phyloP scores from a whole-genome alignment of 2,113 vertebrate species.

The Melanerpes aurifrons region DNA sequence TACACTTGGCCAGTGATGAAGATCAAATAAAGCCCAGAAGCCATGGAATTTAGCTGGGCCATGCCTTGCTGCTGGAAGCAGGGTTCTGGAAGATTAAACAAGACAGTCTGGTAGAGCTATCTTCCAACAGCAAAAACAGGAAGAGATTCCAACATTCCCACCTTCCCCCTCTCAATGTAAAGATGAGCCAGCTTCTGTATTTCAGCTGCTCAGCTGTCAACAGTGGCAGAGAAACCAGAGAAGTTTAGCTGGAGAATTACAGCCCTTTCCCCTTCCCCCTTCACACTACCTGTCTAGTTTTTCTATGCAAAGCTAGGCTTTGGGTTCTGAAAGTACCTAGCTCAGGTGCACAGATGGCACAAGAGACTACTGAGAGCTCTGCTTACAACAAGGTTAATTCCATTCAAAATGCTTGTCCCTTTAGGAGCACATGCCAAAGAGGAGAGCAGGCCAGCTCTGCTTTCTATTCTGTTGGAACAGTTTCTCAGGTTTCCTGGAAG shows the following conservation, averaged over 20 bases:
- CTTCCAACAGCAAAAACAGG: neutral
- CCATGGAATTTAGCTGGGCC: neutral
- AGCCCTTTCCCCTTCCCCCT: neutral
- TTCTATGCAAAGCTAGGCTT: neutral
- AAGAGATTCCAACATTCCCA: neutral
- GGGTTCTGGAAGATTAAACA: neutral
- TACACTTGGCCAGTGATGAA: neutral
- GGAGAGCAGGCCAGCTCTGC: conserved; percentile 29
- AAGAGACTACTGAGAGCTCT: neutral
- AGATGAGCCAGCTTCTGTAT: neutral
- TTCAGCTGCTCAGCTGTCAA: neutral
- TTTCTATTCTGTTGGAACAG: conserved; percentile 49
- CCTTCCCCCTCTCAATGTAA: neutral
- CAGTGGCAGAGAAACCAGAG: neutral
- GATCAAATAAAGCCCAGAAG: neutral
- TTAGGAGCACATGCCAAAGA: neutral
- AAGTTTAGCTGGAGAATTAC: neutral
- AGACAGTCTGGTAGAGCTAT: neutral
- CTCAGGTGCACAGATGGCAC: conserved; percentile 21
- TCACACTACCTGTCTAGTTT: neutral
- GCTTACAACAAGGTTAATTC: conserved; percentile 20
- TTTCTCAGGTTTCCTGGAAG: conserved; percentile 56
- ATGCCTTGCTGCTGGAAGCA: neutral
- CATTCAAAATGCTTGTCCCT: neutral
- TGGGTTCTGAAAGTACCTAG: neutral